A percentile compares a stretch with the other conserved stretches of the same genome.
Evolutionary conservation across 2,888 invertebrate species (phyloP).

Genomic region (Cosmorhoe ocellata): DNA sequence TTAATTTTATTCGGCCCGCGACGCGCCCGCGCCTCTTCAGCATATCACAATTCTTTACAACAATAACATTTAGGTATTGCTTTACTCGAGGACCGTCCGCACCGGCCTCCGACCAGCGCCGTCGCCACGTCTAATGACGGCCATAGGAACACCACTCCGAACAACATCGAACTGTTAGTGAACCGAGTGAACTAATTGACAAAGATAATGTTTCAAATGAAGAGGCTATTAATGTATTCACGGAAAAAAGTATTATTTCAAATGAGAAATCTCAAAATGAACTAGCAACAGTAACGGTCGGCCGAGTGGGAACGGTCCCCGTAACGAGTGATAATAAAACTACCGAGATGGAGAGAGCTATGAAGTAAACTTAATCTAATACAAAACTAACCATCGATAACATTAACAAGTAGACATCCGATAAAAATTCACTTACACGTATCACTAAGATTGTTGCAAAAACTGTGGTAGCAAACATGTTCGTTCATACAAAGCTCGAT

Average conservation of each 20-base stretch:
- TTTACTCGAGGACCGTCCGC: constrained; percentile 11
- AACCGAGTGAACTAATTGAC: no score
- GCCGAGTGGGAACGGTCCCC: constrained; percentile 3
- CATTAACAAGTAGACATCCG: constrained; percentile 62
- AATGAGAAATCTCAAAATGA: no score
- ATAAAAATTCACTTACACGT: constrained; percentile 64
- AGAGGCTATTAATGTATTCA: no score
- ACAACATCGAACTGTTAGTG: no score
- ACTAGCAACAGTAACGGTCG: no score
- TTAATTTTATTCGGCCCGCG: constrained; percentile 44
- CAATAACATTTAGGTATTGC: constrained; percentile 44
- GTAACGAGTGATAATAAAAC: constrained; percentile 13
- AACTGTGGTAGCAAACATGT: constrained; percentile 72
- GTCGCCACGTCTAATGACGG: no score
- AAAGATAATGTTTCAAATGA: no score
- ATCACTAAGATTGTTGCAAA: constrained; percentile 70
- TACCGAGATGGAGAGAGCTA: constrained; percentile 19
- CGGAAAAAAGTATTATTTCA: no score
- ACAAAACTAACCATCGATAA: constrained; percentile 52
- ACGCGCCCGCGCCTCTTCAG: constrained; percentile 53
- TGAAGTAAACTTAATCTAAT: constrained; percentile 47
- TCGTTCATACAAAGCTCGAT: constrained; percentile 64
- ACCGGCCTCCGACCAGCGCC: no score
- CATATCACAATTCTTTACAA: constrained; percentile 70
- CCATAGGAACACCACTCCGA: no score